Percentiles rank a stretch among this genome's conserved stretches.
phyloP scores from a whole-genome alignment of 1,140 invertebrate species.

The Brachionus koreanus region DNA sequence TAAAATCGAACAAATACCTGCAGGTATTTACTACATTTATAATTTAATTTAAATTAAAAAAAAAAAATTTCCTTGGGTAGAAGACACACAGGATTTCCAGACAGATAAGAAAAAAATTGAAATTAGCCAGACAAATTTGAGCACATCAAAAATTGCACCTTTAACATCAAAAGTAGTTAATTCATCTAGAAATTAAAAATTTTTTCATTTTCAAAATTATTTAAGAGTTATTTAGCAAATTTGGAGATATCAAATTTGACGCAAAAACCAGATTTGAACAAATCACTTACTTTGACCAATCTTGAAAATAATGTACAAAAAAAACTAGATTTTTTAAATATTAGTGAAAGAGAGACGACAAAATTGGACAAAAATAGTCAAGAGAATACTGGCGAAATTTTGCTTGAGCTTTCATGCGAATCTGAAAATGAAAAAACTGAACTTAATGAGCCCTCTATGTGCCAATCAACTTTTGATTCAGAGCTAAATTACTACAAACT shows the following conservation, averaged over 20 bases:
- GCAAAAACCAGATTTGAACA: background rate
- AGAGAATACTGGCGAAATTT: constrained; percentile 12
- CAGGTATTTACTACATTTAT: background rate
- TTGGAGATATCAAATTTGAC: background rate
- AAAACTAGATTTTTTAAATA: background rate
- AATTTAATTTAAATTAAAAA: background rate
- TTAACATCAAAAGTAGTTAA: background rate
- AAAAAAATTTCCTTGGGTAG: background rate
- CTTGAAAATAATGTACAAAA: constrained; percentile 14
- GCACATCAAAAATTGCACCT: background rate
- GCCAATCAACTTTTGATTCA: background rate
- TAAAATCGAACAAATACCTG: constrained; percentile 18
- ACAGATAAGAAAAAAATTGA: background rate
- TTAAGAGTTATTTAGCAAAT: background rate
- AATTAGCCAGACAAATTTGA: background rate
- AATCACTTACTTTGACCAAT: background rate
- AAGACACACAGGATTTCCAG: background rate
- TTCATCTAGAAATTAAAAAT: background rate
- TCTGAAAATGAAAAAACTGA: background rate
- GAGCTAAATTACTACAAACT: constrained; percentile 21
- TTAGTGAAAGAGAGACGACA: background rate
- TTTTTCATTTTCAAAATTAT: background rate
- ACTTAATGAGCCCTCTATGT: background rate
- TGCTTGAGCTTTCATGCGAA: constrained; percentile 25
- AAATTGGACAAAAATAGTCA: background rate